Evolutionary conservation across 2,797 vertebrate species (phyloP).

Genomic region (Sebastiscus albofasciatus): DNA sequence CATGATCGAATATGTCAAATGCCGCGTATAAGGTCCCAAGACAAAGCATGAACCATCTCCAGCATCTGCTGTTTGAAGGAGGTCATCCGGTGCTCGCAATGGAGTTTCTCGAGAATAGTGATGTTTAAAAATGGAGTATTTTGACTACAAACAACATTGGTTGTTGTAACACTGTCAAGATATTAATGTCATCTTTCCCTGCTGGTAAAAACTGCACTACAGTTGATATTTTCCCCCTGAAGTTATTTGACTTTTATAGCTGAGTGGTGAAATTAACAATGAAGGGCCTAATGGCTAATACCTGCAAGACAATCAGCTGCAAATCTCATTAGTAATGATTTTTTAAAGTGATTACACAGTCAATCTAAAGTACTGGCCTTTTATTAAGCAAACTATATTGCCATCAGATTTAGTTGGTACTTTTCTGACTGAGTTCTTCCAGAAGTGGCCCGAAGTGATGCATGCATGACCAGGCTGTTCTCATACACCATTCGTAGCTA

Average conservation of each 20-base stretch:
- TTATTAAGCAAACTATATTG: not conserved
- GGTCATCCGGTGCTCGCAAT: conserved; percentile 23
- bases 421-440: not conserved
- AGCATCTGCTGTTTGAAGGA: conserved; percentile 44
- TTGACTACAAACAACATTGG: not conserved
- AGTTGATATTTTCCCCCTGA: not conserved
- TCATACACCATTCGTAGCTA: too few relatives aligned
- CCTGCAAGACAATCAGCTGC: not conserved
- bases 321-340: not conserved
- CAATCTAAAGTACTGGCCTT: not conserved
- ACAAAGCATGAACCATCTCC: conserved; percentile 50
- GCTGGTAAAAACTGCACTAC: not conserved
- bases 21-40: conserved; percentile 41
- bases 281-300: not conserved
- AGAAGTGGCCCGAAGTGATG: not conserved
- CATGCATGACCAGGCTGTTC: not conserved
- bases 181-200: not conserved
- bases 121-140: conserved; percentile 8
- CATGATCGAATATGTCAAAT: conserved; percentile 74
- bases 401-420: not conserved
- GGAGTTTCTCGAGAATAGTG: not conserved
- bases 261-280: not conserved
- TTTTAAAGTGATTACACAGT: not conserved
- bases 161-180: not conserved
- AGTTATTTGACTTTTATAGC: not conserved